A percentile compares a stretch with the other conserved stretches of the same genome.
phyloP scores from a whole-genome alignment of 1,140 invertebrate genomes.

The Calephelis virginiensis region DNA sequence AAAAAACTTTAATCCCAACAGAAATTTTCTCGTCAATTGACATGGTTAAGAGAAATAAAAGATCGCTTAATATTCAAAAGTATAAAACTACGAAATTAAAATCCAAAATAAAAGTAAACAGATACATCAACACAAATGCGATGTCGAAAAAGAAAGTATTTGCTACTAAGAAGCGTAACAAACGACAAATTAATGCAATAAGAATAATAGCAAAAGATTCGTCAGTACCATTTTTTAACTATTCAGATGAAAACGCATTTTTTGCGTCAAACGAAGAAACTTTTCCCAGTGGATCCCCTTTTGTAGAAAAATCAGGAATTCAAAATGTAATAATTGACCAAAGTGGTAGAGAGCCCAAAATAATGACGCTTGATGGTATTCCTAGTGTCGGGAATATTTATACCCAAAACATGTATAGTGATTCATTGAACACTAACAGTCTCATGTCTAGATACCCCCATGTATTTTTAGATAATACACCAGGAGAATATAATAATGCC shows the following conservation, averaged over 20 bases:
- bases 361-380: slow-evolving; percentile 29
- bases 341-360: slow-evolving; percentile 26
- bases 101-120: slow-evolving; percentile 49
- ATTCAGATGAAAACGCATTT: slow-evolving; percentile 53
- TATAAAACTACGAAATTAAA: slow-evolving; percentile 51
- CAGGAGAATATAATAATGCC: neutral
- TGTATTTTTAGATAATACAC: slow-evolving; percentile 50
- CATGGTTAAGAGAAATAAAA: slow-evolving; percentile 40
- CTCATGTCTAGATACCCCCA: slow-evolving; percentile 68
- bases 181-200: slow-evolving; percentile 57
- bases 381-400: neutral
- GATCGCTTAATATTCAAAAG: slow-evolving; percentile 35
- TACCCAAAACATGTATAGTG: slow-evolving; percentile 35
- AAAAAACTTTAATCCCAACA: slow-evolving; percentile 40
- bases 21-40: slow-evolving; percentile 44
- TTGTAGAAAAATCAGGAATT: slow-evolving; percentile 38
- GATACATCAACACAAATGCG: slow-evolving; percentile 50
- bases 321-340: slow-evolving; percentile 33
- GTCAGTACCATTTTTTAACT: slow-evolving; percentile 34
- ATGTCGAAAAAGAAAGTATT: slow-evolving; percentile 49
- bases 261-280: slow-evolving; percentile 28
- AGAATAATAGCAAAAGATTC: slow-evolving; percentile 51
- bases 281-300: slow-evolving; percentile 36
- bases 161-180: slow-evolving; percentile 53
- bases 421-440: slow-evolving; percentile 30